Base-by-base conservation (phyloP, 2,888 invertebrate genomes). In the Nomada lathburiana region DNA sequence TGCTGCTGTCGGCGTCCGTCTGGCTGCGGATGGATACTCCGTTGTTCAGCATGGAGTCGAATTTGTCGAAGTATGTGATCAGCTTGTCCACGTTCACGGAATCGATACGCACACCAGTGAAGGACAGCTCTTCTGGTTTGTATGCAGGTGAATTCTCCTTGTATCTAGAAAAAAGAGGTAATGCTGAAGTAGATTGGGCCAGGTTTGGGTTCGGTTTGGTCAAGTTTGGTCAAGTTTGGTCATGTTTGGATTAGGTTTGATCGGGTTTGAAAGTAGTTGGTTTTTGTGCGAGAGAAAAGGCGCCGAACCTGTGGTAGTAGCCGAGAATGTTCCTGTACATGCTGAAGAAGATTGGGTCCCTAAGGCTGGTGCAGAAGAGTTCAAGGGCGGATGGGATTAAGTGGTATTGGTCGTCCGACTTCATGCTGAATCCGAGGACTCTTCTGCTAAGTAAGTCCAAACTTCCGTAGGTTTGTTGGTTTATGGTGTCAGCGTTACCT, bases 301-400 rank as follows among this genome's bases (percentile, higher is more conserved):
- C 18, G 16, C 65, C 84, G 2, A 68, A 92, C 90, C 81, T 87
- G 18, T 83, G 26, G 26, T 86, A 86, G 94, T 96, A 96, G 71
- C 95, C 92, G 60, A 95, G 92, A 84, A 96, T 94, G 80, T 95
- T 95, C 91, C 96, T 96, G 94, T 94, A 95, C 74, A 96, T 94
- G 92, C 95, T 95, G 94, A 95, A 97, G 94, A 96, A 96, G 13
- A 95, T 95, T 0, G 96, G 96, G 89, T 97, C 97, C 72, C 96
- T 95, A 57, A 96, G 90, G 36, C 95, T 94, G 1, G 96, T 96
- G 89, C 96, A 95, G 89, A 95, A 95, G 88, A 96, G 95, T 88
- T 96, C 95, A 84, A 97, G 91, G 0, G 94, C 95, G 57, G 96
- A 95, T 11, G 96, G 96, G 0, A 94, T 91, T 2, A 95, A 90